Percentiles rank a stretch among this genome's conserved stretches.
Evolutionary conservation across 2,888 invertebrate species (phyloP).

Genomic region (Cryptus viduatorius): DNA sequence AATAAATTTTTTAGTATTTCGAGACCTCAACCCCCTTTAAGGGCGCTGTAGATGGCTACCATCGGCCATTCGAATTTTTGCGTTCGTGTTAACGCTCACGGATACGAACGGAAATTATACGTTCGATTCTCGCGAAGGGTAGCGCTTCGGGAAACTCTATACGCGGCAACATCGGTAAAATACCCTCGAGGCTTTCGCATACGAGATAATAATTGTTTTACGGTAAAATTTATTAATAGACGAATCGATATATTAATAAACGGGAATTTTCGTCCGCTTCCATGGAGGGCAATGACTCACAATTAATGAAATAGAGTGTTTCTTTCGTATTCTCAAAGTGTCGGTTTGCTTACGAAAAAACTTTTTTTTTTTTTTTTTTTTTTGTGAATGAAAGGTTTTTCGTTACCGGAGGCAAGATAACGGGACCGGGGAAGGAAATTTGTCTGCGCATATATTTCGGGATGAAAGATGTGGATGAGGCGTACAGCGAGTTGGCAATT

Average conservation of each 20-base stretch:
- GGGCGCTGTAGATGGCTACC: too few relatives aligned
- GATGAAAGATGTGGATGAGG: conserved; percentile 26
- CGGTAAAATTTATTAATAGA: conserved; percentile 1
- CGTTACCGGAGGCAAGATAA: conserved; percentile 3
- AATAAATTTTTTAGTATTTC: neutral
- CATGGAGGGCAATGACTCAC: conserved; percentile 12
- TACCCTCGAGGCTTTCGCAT: neutral
- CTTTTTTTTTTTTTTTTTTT: neutral
- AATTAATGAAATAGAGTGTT: neutral
- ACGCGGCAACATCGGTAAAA: neutral
- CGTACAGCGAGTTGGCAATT: conserved; percentile 38
- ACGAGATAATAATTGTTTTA: neutral
- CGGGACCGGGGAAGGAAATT: conserved; percentile 28
- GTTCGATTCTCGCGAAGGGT: conserved; percentile 4
- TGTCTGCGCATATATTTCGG: conserved; percentile 5
- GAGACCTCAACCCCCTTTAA: too few relatives aligned
- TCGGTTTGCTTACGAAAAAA: neutral
- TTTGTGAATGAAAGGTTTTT: neutral
- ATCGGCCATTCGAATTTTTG: neutral
- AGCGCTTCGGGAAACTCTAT: neutral
- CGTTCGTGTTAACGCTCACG: neutral
- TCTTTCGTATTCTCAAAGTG: neutral
- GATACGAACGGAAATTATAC: neutral
- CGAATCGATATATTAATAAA: neutral
- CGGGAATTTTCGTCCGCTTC: neutral